These are phyloP conservation scores for Pachymerium ferrugineum DNA, from an alignment of 2,888 invertebrate genomes.

Conservation along the genomic window DNA sequence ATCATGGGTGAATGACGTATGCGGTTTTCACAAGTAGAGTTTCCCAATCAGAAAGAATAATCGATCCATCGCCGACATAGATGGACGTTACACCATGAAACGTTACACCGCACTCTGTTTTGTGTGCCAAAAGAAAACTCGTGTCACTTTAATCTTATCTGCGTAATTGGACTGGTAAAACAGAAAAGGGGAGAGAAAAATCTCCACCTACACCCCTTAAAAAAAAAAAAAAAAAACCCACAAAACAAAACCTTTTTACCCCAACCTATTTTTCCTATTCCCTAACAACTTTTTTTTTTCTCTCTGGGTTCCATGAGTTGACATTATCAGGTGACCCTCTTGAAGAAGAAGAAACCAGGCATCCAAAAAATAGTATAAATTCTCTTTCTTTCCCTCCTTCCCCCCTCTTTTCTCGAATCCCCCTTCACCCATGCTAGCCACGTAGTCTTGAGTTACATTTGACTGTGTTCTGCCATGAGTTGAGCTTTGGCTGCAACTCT, in stretches of 20 bases:
- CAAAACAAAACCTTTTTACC: too few relatives aligned
- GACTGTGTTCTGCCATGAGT: constrained; percentile 25
- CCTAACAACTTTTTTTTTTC: not conserved
- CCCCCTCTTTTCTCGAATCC: not conserved
- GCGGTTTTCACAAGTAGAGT: not conserved
- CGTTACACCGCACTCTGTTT: not conserved
- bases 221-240: too few relatives aligned
- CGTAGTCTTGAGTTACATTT: constrained; percentile 28
- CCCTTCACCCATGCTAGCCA: constrained; percentile 3
- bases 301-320: not conserved
- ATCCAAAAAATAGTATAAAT: not conserved
- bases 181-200: not conserved
- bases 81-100: not conserved
- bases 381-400: not conserved
- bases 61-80: not conserved
- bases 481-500: constrained; percentile 25
- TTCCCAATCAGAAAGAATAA: not conserved
- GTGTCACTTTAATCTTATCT: constrained; percentile 32
- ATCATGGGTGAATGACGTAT: not conserved
- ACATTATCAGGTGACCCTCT: constrained; percentile 30
- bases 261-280: not conserved
- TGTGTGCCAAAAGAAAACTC: not conserved
- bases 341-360: not conserved
- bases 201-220: too few relatives aligned
- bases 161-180: constrained; percentile 27